Base-by-base conservation (phyloP, 1,140 invertebrate species). In the Cotesia typhae region DNA sequence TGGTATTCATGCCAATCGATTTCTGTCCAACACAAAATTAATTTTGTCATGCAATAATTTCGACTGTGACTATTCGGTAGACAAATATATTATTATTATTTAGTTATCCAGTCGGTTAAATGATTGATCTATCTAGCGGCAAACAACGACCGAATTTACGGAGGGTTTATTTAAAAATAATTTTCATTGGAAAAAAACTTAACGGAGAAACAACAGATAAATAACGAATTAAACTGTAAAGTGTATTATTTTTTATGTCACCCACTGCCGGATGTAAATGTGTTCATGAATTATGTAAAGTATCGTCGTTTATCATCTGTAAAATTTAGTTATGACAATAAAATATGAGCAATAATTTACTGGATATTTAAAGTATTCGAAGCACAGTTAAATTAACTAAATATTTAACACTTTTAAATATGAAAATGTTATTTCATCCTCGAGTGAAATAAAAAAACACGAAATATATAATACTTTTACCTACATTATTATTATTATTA, bases 341-440 rank as follows among this genome's bases (percentile, higher is more conserved):
- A 64, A 64, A 64, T 64, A 64, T 36, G 61, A 64, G 61, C 61
- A 7, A 38, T 36, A 64, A 47, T 64, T 37, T 41, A 47, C 61
- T 36, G 38, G 9, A 64, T 64, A 36, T 37, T 37, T 17, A n/a
- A 36, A 61, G 28, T 28, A 6, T 61, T 55, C 7, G n/a, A 17
- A 7, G 17, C 14, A 20, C 28, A 28, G 3, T 61, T 61, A 36
- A 37, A 36, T 35, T 9, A 61, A 28, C 28, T 3, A 28, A 28
- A 28, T 28, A 28, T 28, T 28, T 28, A n/a, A 37, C 9, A 28
- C 3, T 59, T 59, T 6, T 10, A 28, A 3, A 28, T 59, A 10
- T 3, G n/a, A 17, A 59, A 59, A 59, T 6, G 41, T 6, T 6
- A 47, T 47, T 47, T n/a, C 10, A n/a, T 55, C 4, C 37, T 41